Conservation (phyloP, 2,797 vertebrate genomes). For the Graptemys geographica region DNA sequence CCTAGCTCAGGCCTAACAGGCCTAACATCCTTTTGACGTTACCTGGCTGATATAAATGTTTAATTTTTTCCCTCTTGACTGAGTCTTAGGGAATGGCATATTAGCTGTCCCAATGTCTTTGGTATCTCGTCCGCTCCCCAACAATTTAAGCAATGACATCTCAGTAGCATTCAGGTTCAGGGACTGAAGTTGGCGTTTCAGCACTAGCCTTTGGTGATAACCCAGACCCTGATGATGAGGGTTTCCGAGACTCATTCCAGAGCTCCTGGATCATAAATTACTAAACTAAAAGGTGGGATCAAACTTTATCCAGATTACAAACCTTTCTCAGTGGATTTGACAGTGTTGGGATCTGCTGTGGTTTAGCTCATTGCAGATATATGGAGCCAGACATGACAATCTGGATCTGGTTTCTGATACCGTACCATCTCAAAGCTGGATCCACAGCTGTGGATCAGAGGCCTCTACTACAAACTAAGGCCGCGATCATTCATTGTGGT, state of each 20-base stretch:
- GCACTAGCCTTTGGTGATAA: fast-evolving
- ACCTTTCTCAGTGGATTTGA: not conserved
- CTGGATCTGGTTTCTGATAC: not conserved
- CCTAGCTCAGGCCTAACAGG: not conserved
- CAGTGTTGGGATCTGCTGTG: not conserved
- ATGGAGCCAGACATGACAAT: not conserved
- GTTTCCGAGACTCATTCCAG: not conserved
- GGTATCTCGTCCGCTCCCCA: not conserved
- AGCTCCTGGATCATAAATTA: not conserved
- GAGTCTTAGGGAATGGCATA: not conserved
- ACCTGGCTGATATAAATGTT: not conserved
- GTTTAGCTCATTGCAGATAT: not conserved
- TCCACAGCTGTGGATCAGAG: not conserved
- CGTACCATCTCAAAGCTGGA: not conserved
- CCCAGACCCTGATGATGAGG: fast-evolving
- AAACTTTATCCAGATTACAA: not conserved
- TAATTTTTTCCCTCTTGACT: not conserved
- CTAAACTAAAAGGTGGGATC: not conserved
- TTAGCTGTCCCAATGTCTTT: not conserved
- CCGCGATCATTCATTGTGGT: fast-evolving
- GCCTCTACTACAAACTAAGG: not conserved
- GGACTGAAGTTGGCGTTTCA: fast-evolving
- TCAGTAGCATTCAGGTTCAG: not conserved
- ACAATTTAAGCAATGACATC: not conserved
- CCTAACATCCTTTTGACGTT: not conserved